These are phyloP conservation scores for Murina feae DNA, from an alignment of 2,113 vertebrate genomes.

Conservation along the genomic window DNA sequence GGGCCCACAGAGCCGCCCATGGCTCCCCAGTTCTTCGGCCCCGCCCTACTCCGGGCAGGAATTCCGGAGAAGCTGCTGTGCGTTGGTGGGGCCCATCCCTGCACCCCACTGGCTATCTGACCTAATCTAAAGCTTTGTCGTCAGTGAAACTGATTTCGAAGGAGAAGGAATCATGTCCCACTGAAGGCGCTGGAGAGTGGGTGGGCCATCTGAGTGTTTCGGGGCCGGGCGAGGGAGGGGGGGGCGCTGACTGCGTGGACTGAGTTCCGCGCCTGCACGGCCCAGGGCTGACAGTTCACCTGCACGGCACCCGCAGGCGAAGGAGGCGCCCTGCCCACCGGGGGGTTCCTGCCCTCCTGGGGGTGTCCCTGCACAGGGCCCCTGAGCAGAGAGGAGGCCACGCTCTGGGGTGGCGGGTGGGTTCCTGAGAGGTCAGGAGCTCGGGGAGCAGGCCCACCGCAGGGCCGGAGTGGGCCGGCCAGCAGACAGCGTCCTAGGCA, in stretches of 20 bases:
- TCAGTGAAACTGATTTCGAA: background rate
- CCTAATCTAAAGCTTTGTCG: background rate
- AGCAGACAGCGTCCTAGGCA: accelerated
- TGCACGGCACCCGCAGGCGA: accelerated
- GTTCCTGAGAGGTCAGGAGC: accelerated
- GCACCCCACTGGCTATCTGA: background rate
- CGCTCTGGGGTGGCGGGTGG: background rate
- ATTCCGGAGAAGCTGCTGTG: background rate
- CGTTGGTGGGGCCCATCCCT: accelerated
- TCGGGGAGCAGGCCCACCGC: background rate
- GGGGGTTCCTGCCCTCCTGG: background rate
- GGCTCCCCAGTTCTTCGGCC: background rate
- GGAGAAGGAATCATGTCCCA: background rate
- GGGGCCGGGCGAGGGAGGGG: accelerated
- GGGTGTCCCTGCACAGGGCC: background rate
- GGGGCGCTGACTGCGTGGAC: accelerated
- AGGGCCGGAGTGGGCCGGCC: background rate
- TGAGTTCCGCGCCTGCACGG: accelerated
- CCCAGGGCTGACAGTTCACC: accelerated
- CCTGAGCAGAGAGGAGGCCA: background rate
- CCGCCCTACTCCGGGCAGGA: accelerated
- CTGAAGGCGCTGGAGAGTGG: background rate
- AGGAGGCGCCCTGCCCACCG: background rate
- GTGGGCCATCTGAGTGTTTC: accelerated
- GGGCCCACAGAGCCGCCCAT: background rate